Evolutionary conservation across 1,140 invertebrate genomes (phyloP).

Genomic region (Colletes gigas): DNA sequence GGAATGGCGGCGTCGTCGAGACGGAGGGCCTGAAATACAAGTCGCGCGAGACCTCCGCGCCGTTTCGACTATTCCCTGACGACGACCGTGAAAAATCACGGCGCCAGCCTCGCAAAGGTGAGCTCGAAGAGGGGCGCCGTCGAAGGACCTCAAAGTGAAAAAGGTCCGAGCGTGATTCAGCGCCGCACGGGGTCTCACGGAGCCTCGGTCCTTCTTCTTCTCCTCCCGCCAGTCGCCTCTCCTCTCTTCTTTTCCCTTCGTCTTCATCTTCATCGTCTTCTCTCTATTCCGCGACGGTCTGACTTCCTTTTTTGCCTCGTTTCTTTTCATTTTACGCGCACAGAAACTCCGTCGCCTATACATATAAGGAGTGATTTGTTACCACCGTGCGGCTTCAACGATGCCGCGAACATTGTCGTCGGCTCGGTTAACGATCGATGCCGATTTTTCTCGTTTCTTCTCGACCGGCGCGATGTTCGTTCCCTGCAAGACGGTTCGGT

Average conservation of each 20-base stretch:
- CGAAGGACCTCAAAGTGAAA: slow-evolving; percentile 57
- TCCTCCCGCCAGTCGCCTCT: not conserved
- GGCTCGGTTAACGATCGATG: slow-evolving; percentile 18
- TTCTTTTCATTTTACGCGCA: slow-evolving; percentile 37
- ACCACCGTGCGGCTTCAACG: slow-evolving; percentile 25
- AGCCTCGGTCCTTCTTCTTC: slow-evolving; percentile 5
- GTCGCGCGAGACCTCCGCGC: slow-evolving; percentile 17
- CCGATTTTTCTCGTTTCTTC: not conserved
- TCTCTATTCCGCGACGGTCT: not conserved
- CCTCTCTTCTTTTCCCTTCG: slow-evolving; percentile 3
- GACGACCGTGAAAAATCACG: slow-evolving; percentile 70
- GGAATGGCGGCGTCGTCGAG: not conserved
- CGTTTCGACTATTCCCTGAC: slow-evolving; percentile 61
- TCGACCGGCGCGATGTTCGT: slow-evolving; percentile 11
- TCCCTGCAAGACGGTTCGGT: not conserved
- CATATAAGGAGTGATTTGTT: slow-evolving; percentile 64
- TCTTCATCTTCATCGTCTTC: slow-evolving; percentile 25
- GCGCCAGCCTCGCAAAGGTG: slow-evolving; percentile 61
- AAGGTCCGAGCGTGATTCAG: slow-evolving; percentile 59
- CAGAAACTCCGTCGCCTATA: slow-evolving; percentile 58
- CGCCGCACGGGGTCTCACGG: slow-evolving; percentile 55
- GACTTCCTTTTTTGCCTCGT: slow-evolving; percentile 5
- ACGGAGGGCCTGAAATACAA: slow-evolving; percentile 39
- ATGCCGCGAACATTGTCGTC: slow-evolving; percentile 41
- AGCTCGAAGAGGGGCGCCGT: slow-evolving; percentile 22